A percentile compares a stretch with the other conserved stretches of the same genome.
Evolutionary conservation across 2,888 invertebrate species (phyloP).

Genomic region (Philereme vetulata): DNA sequence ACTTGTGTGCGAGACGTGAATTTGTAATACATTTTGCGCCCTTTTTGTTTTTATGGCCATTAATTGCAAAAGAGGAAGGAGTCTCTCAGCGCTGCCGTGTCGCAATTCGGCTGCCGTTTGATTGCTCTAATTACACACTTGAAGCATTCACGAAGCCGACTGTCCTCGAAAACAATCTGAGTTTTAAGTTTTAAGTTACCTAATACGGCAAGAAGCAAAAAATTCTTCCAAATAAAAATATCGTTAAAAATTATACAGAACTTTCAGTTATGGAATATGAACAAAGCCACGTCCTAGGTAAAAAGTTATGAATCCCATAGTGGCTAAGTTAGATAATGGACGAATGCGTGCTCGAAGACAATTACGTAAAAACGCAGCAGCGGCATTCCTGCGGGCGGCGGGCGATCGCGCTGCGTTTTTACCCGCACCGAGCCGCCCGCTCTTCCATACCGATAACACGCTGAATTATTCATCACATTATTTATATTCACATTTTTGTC

Average conservation of each 20-base stretch:
- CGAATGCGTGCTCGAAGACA: slow-evolving; percentile 79
- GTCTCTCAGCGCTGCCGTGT: slow-evolving; percentile 13
- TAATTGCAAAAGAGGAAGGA: slow-evolving; percentile 29
- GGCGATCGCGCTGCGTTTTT: slow-evolving; percentile 65
- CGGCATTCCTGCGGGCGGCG: slow-evolving; percentile 72
- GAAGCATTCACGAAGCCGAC: slow-evolving; percentile 10
- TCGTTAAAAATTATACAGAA: slow-evolving; percentile 36
- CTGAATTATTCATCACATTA: slow-evolving; percentile 82
- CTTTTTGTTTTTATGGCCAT: slow-evolving; percentile 37
- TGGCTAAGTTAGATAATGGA: slow-evolving; percentile 72
- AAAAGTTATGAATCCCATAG: slow-evolving; percentile 44
- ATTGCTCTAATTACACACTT: slow-evolving; percentile 26
- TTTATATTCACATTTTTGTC: slow-evolving; percentile 83
- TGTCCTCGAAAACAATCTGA: slow-evolving; percentile 25
- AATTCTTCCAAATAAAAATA: slow-evolving; percentile 20
- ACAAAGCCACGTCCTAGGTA: slow-evolving; percentile 40
- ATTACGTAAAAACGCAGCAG: slow-evolving; percentile 79
- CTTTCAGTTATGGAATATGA: slow-evolving; percentile 42
- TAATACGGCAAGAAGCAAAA: slow-evolving; percentile 22
- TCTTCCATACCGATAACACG: slow-evolving; percentile 80
- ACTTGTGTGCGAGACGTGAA: slow-evolving; percentile 65
- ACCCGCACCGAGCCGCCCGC: slow-evolving; percentile 53
- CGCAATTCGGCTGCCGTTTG: slow-evolving; percentile 15
- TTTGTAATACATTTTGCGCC: slow-evolving; percentile 57
- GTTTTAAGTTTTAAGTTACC: slow-evolving; percentile 27